A percentile compares a stretch with the other conserved stretches of the same genome.
Conservation (phyloP, 2,888 invertebrate species). For the Drosophila hamatofila region DNA sequence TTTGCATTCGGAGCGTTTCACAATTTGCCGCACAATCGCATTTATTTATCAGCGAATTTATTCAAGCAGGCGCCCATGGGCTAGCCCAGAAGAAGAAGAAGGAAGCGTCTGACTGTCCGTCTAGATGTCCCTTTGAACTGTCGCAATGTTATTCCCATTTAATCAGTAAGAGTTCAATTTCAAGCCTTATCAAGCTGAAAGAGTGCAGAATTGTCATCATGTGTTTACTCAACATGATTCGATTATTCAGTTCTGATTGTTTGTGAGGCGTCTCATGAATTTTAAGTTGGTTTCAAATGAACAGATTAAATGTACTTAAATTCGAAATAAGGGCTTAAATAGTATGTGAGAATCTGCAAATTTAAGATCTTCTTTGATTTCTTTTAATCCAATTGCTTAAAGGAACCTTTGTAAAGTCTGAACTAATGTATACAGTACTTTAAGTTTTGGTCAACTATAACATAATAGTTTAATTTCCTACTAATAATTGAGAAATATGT, state of each 20-base stretch:
- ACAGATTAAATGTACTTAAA: not conserved
- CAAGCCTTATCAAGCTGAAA: conserved; percentile 60
- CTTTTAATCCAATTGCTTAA: not conserved
- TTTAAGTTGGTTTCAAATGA: not conserved
- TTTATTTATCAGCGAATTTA: conserved; percentile 75
- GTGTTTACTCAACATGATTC: conserved; percentile 52
- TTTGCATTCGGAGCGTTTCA: conserved; percentile 74
- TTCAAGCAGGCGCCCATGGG: conserved; percentile 43
- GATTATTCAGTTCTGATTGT: conserved; percentile 14
- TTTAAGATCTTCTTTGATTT: not conserved
- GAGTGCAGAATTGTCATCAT: conserved; percentile 46
- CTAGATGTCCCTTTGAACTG: conserved; percentile 54
- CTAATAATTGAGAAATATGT: too few species aligned
- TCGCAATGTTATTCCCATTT: conserved; percentile 68
- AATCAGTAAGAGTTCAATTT: conserved; percentile 75
- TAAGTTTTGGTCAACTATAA: not conserved
- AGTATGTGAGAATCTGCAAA: not conserved
- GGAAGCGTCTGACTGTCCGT: conserved; percentile 49
- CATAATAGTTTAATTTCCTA: too few species aligned
- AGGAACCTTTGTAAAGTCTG: not conserved
- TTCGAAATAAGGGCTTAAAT: not conserved
- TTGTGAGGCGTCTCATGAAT: not conserved
- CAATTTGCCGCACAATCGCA: conserved; percentile 79
- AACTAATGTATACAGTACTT: not conserved
- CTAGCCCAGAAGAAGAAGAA: conserved; percentile 50